Conservation (phyloP, 2,797 vertebrate genomes). For the Lates japonicus region DNA sequence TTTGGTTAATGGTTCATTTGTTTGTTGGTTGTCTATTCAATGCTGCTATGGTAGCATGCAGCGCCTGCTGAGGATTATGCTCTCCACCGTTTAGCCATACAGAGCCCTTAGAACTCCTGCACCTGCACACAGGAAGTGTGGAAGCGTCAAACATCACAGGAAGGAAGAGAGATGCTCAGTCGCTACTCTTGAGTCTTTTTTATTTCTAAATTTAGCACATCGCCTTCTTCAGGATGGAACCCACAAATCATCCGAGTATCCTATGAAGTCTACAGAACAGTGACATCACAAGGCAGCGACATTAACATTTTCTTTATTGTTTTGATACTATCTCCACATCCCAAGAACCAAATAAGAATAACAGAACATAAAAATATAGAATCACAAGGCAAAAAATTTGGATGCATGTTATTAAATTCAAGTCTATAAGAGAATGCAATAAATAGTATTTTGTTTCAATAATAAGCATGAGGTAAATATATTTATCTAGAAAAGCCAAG, state of each 20-base stretch:
- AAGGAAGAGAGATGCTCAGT: neutral
- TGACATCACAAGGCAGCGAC: neutral
- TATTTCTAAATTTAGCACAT: slow-evolving; percentile 17
- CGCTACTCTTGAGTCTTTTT: neutral
- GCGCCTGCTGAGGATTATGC: slow-evolving; percentile 40
- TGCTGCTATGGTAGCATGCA: slow-evolving; percentile 24
- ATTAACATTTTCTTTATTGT: neutral
- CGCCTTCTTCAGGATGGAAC: slow-evolving; percentile 6
- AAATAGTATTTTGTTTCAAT: neutral
- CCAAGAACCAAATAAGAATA: neutral
- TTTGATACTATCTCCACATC: neutral
- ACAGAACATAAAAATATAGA: neutral
- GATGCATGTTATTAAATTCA: neutral
- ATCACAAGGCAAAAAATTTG: neutral
- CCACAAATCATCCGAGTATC: neutral
- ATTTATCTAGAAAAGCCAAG: neutral
- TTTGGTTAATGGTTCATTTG: neutral
- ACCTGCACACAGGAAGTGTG: slow-evolving; percentile 50
- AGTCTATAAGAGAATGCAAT: neutral
- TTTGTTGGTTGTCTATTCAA: slow-evolving; percentile 53
- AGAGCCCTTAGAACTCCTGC: slow-evolving; percentile 46
- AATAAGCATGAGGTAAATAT: neutral
- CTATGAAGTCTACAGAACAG: neutral
- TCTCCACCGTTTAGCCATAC: slow-evolving; percentile 36
- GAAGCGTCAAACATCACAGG: slow-evolving; percentile 20